Base-by-base conservation (phyloP, 2,797 vertebrate genomes). In the Lycodopsis pacificus region DNA sequence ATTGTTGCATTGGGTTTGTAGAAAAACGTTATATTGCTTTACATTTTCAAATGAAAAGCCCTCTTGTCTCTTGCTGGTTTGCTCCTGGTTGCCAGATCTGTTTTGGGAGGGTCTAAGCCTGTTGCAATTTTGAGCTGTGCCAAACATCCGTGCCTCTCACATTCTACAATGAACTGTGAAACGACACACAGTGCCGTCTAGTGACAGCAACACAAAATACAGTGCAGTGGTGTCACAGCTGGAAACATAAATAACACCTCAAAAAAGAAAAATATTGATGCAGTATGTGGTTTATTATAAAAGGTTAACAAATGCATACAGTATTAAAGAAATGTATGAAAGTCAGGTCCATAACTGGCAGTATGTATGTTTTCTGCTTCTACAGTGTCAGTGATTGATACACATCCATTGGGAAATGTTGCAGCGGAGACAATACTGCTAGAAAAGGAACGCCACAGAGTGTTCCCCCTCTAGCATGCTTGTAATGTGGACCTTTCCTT, bases 81-180 rank as follows among this genome's bases (percentile, higher is more conserved):
- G 89, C 75, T 85, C 78, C 17, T 53, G 30, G 49, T 66, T 83
- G 73, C 83, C 90, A 85, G 69, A 44, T 89, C 86, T 91, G 86
- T 88, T 88, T 86, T 61, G 42, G 80, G 74, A 89, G 72, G 56
- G 62, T 84, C 71, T 86, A 85, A 90, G 79, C 66, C 73, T 76
- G 62, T 32, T 71, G 82, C 73, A 67, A 77, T 85, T 79, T 79
- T 86, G 73, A 84, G 69, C 76, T 4, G 48, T 8, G 79, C 76
- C 84, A 83, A 79, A 58, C 22, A 20, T 61, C 46, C n/a, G 48
- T 5, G 75, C 70, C 49, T 88, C 51, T 83, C 56, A 73, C 57
- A 81, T 83, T 78, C 80, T 75, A 40, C 66, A 67, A n/a, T 30
- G 66, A 51, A 56, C 72, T 62, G 53, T 74, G 25, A 32, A 63